Base-by-base conservation (phyloP, 1,140 invertebrate genomes). In the Augochlora pura region DNA sequence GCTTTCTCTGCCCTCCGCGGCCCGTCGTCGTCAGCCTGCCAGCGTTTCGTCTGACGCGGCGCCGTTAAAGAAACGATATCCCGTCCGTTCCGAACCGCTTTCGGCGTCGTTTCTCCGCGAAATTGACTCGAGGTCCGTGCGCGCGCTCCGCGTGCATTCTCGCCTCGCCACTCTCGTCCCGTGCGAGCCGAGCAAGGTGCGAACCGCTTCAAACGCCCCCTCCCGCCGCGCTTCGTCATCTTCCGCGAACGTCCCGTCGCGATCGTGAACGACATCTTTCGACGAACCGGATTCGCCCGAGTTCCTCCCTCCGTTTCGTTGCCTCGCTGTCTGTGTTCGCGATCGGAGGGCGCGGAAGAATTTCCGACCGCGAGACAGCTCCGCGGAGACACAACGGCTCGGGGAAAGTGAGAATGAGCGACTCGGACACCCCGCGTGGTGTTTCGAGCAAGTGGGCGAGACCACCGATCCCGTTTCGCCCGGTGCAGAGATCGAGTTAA, bases 51-150 rank as follows among this genome's bases (percentile, higher is more conserved):
- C 4, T 54, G 54, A 60, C 27, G 21, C 60, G 25, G 52, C 59
- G 23, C 46, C 69, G 69, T 72, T 57, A 12, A 57, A 54, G 23
- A 54, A 63, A 77, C 68, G 46, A 64, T 32, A 32, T 63, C 57
- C 54, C 52, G 73, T 27, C 16, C 23, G 64, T 46, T 46, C 8
- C 18, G 49, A 27, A 49, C 6, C 25, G 52, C 77, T 79, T n/a
- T 32, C 25, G 62, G 63, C 70, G 54, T 14, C 63, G 63, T 68
- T 80, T 59, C 49, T 76, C 57, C 59, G 66, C 62, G 65, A 69
- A 80, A 80, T 80, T 80, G 54, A 32, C 27, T 69, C 66, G 46
- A 57, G 67, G 54, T 10, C 66, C 71, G 42, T 46, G 49, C 32
- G 52, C 9, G 54, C 21, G 68, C 21, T 46, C 42, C 14, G n/a